A percentile compares a stretch with the other conserved stretches of the same genome.
phyloP scores from a whole-genome alignment of 2,797 vertebrate genomes.

The Balearica regulorum region DNA sequence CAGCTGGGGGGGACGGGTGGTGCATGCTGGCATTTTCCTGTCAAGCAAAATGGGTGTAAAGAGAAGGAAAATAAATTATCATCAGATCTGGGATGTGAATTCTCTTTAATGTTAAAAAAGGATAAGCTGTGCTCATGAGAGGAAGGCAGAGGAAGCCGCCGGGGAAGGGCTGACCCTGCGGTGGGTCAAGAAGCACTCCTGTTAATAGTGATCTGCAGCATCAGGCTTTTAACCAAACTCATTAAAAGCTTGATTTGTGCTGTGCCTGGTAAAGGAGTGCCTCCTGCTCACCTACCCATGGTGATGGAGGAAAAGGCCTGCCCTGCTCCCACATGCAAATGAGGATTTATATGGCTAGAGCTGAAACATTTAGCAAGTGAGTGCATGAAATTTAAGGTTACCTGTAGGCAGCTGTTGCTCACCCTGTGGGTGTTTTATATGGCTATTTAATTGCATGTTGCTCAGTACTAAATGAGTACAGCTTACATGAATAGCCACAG shows the following conservation, averaged over 20 bases:
- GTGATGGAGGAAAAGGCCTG: background rate
- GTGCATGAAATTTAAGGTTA: background rate
- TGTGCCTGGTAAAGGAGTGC: background rate
- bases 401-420: background rate
- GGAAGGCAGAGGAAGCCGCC: rapidly evolving
- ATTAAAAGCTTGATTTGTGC: background rate
- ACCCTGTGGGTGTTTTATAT: background rate
- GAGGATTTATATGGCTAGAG: background rate
- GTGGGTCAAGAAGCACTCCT: background rate
- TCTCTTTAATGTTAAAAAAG: background rate
- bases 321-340: background rate
- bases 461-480: background rate
- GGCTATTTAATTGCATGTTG: slow-evolving; percentile 19
- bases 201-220: background rate
- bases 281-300: background rate
- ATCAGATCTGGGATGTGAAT: background rate
- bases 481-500: background rate
- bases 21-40: background rate
- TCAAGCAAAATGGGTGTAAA: rapidly evolving
- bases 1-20: rapidly evolving
- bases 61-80: background rate
- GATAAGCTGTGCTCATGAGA: background rate
- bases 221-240: background rate
- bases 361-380: background rate
- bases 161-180: background rate